These are phyloP conservation scores for Prenolepis imparis DNA, from an alignment of 2,888 invertebrate species.

Conservation along the genomic window DNA sequence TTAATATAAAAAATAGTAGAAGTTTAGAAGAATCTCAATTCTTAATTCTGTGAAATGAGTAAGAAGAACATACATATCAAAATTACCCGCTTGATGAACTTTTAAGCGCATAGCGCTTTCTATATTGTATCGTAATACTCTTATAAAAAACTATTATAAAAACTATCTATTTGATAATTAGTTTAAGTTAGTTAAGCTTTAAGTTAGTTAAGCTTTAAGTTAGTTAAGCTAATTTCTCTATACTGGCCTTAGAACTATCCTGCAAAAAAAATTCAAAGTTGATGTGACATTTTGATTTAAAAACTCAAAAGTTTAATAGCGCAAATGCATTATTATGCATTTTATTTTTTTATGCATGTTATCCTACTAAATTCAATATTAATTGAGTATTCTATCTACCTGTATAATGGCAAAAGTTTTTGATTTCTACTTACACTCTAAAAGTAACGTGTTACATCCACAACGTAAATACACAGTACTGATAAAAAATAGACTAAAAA, in stretches of 20 bases:
- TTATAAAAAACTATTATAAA: slow-evolving; percentile 32
- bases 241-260: slow-evolving; percentile 45
- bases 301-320: slow-evolving; percentile 23
- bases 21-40: slow-evolving; percentile 7
- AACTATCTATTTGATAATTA: slow-evolving; percentile 24
- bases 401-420: slow-evolving; percentile 63
- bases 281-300: neutral
- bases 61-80: slow-evolving; percentile 36
- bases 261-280: slow-evolving; percentile 14
- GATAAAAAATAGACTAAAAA: neutral
- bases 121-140: slow-evolving; percentile 37
- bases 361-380: neutral
- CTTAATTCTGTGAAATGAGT: neutral
- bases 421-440: slow-evolving; percentile 60
- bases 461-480: neutral
- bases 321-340: neutral
- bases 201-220: no score
- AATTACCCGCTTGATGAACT: slow-evolving; percentile 80
- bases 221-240: neutral
- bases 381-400: slow-evolving; percentile 37
- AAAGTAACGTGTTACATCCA: slow-evolving; percentile 3
- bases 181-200: no score
- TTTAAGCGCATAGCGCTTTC: slow-evolving; percentile 67
- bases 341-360: no score
- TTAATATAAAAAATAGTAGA: slow-evolving; percentile 30